Evolutionary conservation across 2,113 vertebrate species (phyloP).

Genomic region (Corapipo altera): DNA sequence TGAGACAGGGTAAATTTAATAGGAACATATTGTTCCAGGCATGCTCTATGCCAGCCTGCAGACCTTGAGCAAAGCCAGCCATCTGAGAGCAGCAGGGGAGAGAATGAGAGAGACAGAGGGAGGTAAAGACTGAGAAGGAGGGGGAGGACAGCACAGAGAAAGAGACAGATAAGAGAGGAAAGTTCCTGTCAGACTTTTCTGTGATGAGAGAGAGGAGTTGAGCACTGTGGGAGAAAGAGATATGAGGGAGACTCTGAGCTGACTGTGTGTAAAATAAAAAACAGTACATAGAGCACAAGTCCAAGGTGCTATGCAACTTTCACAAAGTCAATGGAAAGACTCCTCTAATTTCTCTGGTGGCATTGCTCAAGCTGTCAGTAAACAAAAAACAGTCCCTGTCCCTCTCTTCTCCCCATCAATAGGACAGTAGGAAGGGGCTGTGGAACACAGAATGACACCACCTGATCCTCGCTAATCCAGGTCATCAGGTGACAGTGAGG

Average conservation of each 20-base stretch:
- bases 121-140: conserved; percentile 11
- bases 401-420: background rate
- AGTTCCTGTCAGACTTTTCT: conserved; percentile 29
- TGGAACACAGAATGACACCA: background rate
- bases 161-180: conserved; percentile 2
- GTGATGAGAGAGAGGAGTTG: conserved; percentile 5
- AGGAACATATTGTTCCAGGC: conserved; percentile 60
- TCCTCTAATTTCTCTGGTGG: background rate
- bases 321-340: conserved; percentile 2
- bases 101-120: conserved; percentile 13
- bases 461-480: background rate
- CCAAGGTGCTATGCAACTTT: background rate
- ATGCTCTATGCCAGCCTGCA: conserved; percentile 15
- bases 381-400: background rate
- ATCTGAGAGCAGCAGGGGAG: conserved; percentile 24
- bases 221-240: background rate
- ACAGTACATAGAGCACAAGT: background rate
- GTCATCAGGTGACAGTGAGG: background rate
- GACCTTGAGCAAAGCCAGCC: conserved; percentile 47
- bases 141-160: conserved; percentile 8
- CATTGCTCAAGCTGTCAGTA: background rate
- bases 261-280: background rate
- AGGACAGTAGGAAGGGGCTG: background rate
- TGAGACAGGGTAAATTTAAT: conserved; percentile 52
- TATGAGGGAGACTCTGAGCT: background rate